A percentile compares a stretch with the other conserved stretches of the same genome.
Conservation (phyloP, 2,888 invertebrate genomes). For the Harpalus rubripes region DNA sequence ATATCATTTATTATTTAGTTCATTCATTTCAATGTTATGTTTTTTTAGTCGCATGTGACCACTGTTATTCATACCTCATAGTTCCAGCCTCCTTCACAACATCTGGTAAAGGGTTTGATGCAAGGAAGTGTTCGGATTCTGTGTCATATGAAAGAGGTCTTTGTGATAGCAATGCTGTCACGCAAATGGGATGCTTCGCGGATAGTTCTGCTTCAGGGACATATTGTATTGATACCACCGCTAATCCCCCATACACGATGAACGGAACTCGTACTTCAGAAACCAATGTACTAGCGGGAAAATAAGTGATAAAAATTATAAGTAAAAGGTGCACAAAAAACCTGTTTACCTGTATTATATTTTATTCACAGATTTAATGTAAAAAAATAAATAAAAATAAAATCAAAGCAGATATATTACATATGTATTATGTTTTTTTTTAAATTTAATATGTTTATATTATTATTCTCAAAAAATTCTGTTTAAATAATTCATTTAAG, state of each 20-base stretch:
- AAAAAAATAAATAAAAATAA: too few relatives aligned
- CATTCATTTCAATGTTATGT: too few relatives aligned
- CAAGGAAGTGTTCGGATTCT: background rate
- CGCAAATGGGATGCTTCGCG: background rate
- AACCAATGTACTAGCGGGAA: background rate
- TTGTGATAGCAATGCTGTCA: background rate
- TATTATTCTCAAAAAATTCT: too few relatives aligned
- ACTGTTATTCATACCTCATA: background rate
- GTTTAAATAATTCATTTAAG: too few relatives aligned
- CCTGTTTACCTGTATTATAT: too few relatives aligned
- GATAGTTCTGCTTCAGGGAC: background rate
- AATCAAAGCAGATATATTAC: too few relatives aligned
- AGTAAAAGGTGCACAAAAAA: too few relatives aligned
- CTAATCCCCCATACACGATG: background rate
- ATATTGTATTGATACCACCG: background rate
- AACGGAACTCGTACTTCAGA: background rate
- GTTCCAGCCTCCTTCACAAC: background rate
- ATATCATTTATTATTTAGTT: too few relatives aligned
- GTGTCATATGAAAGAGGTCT: background rate
- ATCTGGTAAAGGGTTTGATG: background rate
- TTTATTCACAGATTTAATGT: too few relatives aligned
- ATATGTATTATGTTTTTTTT: too few relatives aligned
- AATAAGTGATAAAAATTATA: too few relatives aligned
- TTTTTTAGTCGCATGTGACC: slow-evolving; percentile 11
- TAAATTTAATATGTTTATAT: too few relatives aligned